A percentile compares a stretch with the other conserved stretches of the same genome.
Evolutionary conservation across 1,140 invertebrate genomes (phyloP).

Genomic region (Luehdorfia chinensis): DNA sequence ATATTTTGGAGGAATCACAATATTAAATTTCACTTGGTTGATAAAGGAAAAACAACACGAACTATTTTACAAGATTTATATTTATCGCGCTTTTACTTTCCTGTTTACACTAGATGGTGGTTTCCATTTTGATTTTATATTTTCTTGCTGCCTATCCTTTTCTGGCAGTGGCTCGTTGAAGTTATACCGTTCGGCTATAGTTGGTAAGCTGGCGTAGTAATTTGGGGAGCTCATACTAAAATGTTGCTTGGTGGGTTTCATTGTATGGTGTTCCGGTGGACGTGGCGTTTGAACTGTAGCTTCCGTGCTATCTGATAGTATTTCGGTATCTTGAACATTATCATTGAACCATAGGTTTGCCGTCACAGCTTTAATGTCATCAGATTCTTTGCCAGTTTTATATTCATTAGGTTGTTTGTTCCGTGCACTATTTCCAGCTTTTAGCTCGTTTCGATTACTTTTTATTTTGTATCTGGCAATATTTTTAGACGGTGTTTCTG

Average conservation of each 20-base stretch:
- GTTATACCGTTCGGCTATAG: constrained; percentile 47
- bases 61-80: no score
- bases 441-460: constrained; percentile 3
- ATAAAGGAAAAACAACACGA: no score
- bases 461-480: background rate
- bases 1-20: no score
- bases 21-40: no score
- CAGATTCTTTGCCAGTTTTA: constrained; percentile 11
- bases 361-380: constrained; percentile 36
- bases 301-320: constrained; percentile 1
- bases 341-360: constrained; percentile 26
- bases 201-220: constrained; percentile 43
- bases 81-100: no score
- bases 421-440: background rate
- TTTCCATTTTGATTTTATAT: no score
- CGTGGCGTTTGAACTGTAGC: background rate
- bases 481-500: background rate
- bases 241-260: constrained; percentile 34
- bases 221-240: constrained; percentile 43
- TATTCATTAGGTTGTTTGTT: background rate
- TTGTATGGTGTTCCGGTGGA: constrained; percentile 29
- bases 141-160: constrained; percentile 28
- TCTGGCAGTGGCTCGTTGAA: constrained; percentile 58
- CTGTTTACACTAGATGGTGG: no score
- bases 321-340: constrained; percentile 5